A percentile compares a stretch with the other conserved stretches of the same genome.
Conservation (phyloP, 2,797 vertebrate species). For the Spatula clypeata region DNA sequence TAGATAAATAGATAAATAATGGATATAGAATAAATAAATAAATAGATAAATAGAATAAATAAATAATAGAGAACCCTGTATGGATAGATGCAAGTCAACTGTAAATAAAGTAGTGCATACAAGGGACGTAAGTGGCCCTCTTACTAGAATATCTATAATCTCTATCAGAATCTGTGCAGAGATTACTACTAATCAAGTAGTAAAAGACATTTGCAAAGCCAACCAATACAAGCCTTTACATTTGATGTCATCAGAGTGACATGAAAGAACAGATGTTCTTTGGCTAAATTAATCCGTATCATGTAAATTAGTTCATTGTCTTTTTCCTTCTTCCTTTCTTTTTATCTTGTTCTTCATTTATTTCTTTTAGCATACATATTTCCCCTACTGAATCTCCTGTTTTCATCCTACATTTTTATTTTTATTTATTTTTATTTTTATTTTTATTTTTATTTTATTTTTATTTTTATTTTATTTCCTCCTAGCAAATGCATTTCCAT, state of each 20-base stretch:
- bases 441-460: no score
- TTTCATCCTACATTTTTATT: background rate
- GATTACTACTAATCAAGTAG: background rate
- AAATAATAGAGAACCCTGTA: background rate
- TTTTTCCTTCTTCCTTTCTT: background rate
- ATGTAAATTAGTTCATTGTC: background rate
- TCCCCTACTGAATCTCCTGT: background rate
- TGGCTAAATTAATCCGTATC: background rate
- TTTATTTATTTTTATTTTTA: no score
- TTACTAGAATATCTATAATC: background rate
- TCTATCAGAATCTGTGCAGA: background rate
- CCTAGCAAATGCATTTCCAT: background rate
- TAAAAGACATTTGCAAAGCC: slow-evolving; percentile 25
- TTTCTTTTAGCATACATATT: background rate
- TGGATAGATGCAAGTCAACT: background rate
- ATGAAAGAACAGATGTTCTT: slow-evolving; percentile 37
- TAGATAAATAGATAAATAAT: background rate
- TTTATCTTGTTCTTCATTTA: background rate
- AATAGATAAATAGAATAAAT: no score
- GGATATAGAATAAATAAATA: no score
- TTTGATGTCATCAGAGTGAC: background rate
- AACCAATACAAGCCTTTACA: background rate
- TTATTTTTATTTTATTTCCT: background rate
- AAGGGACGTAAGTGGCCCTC: background rate
- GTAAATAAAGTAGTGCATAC: background rate